phyloP scores from a whole-genome alignment of 1,140 invertebrate genomes.

The Anastrepha ludens region DNA sequence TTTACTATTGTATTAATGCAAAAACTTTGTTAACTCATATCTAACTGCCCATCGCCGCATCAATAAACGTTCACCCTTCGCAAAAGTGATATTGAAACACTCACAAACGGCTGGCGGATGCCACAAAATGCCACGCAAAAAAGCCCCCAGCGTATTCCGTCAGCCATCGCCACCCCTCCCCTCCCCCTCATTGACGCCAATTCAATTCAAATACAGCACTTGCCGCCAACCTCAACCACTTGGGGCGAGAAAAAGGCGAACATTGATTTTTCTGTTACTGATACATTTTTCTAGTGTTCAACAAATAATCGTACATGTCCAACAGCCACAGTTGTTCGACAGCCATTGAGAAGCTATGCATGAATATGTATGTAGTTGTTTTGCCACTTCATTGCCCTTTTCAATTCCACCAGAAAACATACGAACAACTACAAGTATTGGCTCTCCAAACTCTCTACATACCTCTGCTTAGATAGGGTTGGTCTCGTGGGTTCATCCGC shows the following conservation, averaged over 20 bases:
- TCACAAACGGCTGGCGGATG: neutral
- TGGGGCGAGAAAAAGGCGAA: slow-evolving; percentile 40
- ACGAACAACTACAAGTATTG: neutral
- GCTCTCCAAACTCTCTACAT: neutral
- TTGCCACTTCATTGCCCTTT: slow-evolving; percentile 41
- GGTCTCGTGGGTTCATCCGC: neutral
- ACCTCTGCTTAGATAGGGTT: neutral
- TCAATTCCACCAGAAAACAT: neutral
- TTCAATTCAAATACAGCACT: slow-evolving; percentile 2
- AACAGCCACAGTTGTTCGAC: slow-evolving; percentile 51
- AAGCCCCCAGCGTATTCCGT: slow-evolving; percentile 25
- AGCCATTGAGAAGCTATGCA: slow-evolving; percentile 28
- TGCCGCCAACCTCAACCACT: neutral
- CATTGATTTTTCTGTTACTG: slow-evolving; percentile 52
- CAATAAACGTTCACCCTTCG: slow-evolving; percentile 29
- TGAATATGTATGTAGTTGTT: neutral
- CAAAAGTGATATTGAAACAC: neutral
- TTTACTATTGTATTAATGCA: slow-evolving; percentile 28
- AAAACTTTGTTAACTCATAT: slow-evolving; percentile 52
- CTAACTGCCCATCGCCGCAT: slow-evolving; percentile 31
- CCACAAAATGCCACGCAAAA: slow-evolving; percentile 48
- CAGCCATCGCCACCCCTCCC: neutral
- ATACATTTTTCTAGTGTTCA: slow-evolving; percentile 53
- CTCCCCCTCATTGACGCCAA: neutral
- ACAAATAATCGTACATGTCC: slow-evolving; percentile 52